phyloP scores from a whole-genome alignment of 1,140 invertebrate genomes.

The Schlechtendalia chinensis region DNA sequence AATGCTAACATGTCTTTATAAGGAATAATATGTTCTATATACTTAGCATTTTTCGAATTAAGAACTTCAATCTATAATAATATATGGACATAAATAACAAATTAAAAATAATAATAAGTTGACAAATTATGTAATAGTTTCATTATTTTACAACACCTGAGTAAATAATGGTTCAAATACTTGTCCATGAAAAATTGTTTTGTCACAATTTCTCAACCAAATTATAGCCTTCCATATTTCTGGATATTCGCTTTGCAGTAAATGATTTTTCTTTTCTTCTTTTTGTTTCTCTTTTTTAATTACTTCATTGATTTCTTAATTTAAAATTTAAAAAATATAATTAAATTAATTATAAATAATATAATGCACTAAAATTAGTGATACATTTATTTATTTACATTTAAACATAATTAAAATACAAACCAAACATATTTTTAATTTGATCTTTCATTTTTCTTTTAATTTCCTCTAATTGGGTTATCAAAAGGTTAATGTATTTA shows the following conservation, averaged over 20 bases:
- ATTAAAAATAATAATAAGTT: too few species aligned
- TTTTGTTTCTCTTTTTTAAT: background rate
- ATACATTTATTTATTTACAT: background rate
- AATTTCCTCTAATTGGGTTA: background rate
- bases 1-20: constrained; percentile 76
- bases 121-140: too few species aligned
- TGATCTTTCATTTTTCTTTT: background rate
- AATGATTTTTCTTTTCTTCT: background rate
- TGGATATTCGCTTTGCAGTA: background rate
- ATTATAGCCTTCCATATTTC: constrained; percentile 8
- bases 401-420: background rate
- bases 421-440: background rate
- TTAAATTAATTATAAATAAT: background rate
- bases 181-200: constrained; percentile 49
- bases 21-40: constrained; percentile 61
- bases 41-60: constrained; percentile 60
- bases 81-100: background rate
- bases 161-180: constrained; percentile 76
- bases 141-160: background rate
- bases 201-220: constrained; percentile 38
- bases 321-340: background rate
- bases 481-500: background rate
- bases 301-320: background rate
- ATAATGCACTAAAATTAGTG: too few species aligned
- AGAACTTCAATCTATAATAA: constrained; percentile 69